Percentiles rank a stretch among this genome's conserved stretches.
These are phyloP conservation scores for Linnaemya vulpina DNA, from an alignment of 2,888 invertebrate species.

Conservation along the genomic window DNA sequence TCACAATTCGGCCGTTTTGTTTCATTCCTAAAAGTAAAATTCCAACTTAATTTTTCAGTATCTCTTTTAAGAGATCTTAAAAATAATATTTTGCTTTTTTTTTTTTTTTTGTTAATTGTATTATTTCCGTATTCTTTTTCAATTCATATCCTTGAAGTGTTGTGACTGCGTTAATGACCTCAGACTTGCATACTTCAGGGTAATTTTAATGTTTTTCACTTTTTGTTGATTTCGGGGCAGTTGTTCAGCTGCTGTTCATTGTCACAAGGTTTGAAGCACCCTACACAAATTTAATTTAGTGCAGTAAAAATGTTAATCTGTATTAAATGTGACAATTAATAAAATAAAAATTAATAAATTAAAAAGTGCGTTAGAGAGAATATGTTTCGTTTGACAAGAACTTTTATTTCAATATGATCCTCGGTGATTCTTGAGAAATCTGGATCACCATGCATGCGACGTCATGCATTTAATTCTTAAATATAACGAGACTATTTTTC, in stretches of 20 bases:
- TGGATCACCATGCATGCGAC: too few relatives aligned
- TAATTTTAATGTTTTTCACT: slow-evolving; percentile 1
- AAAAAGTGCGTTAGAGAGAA: neutral
- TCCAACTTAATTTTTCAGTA: neutral
- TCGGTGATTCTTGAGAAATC: too few relatives aligned
- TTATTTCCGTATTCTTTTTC: slow-evolving; percentile 36
- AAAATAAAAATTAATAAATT: too few relatives aligned
- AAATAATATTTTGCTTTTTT: slow-evolving; percentile 28
- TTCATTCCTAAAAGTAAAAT: neutral
- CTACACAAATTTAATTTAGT: neutral
- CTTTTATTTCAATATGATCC: too few relatives aligned
- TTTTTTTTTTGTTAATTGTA: slow-evolving; percentile 21
- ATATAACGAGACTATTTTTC: neutral
- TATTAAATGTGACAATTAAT: too few relatives aligned
- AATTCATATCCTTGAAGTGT: slow-evolving; percentile 45
- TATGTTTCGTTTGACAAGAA: too few relatives aligned
- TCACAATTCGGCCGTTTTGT: neutral
- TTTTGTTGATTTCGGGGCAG: slow-evolving; percentile 31
- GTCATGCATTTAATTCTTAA: neutral
- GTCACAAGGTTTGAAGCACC: slow-evolving; percentile 11
- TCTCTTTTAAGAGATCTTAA: slow-evolving; percentile 4
- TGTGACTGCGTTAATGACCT: slow-evolving; percentile 51
- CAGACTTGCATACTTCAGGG: slow-evolving; percentile 2
- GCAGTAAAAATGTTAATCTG: too few relatives aligned
- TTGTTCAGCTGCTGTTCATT: slow-evolving; percentile 28